Evolutionary conservation across 2,888 invertebrate species (phyloP).

Genomic region (Heliconius aoede): DNA sequence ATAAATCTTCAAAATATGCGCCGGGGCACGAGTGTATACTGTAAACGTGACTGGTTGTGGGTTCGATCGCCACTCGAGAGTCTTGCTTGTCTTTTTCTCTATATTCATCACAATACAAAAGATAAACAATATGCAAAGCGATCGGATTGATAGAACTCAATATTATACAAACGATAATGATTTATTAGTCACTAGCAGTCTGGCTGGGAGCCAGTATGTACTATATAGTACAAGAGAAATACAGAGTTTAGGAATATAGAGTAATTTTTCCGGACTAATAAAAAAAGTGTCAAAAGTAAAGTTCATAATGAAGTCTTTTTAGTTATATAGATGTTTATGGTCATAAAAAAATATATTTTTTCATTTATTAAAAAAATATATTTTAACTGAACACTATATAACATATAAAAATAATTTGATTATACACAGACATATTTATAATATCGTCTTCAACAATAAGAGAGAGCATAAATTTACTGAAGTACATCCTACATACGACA

Average conservation of each 20-base stretch:
- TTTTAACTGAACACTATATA: neutral
- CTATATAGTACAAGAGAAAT: neutral
- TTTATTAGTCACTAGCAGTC: neutral
- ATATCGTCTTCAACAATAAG: neutral
- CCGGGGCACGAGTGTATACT: too few species aligned
- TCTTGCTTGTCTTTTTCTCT: neutral
- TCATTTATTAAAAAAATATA: neutral
- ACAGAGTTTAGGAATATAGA: too few species aligned
- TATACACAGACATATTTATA: neutral
- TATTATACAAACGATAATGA: conserved; percentile 25
- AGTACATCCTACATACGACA: conserved; percentile 1
- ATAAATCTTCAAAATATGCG: conserved; percentile 1
- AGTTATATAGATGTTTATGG: too few species aligned
- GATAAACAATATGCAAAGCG: neutral
- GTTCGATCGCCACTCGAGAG: too few species aligned
- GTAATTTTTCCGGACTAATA: too few species aligned
- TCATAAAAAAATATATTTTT: neutral
- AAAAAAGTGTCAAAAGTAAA: too few species aligned
- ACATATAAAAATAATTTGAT: neutral
- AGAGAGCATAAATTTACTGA: conserved; percentile 1
- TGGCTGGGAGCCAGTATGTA: conserved; percentile 15
- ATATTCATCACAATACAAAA: conserved; percentile 10
- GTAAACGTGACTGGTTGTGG: too few species aligned
- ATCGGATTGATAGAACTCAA: conserved; percentile 13
- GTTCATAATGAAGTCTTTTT: too few species aligned